Base-by-base conservation (phyloP, 2,888 invertebrate genomes). In the Drosophila leonis region DNA sequence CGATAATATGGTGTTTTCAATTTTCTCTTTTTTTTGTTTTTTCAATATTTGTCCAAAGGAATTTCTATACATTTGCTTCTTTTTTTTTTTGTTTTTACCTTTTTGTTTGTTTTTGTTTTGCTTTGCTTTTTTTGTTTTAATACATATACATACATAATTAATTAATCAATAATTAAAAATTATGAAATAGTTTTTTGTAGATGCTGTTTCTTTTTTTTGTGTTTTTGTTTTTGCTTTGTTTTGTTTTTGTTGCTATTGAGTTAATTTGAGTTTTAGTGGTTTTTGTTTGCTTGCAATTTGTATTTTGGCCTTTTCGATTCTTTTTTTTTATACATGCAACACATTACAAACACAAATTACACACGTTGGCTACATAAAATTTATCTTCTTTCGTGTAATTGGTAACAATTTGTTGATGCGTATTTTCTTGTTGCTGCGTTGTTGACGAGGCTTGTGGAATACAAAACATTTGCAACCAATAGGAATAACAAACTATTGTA, bases 111-210 rank as follows among this genome's bases (percentile, higher is more conserved):
- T 37, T 56, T 64, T 75, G 44, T 55, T 52, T 67, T 57, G 24
- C 35, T 48, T 4, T 12, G 66, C 72, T 65, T 41, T 69, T 55
- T 72, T 65, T 66, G 46, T 80, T 69, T 57, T 62, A 48, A 75
- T 79, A 72, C 76, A 84, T 76, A 75, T 69, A 88, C 74, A 83
- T 87, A 87, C 69, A 83, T 83, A 80, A 83, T 83, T 82, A 85
- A 85, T 88, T 88, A 82, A 83, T 82, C 83, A 75, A 88, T 88
- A 83, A 88, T 84, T 88, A 83, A 80, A 81, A 88, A 78, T 86
- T 78, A 87, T 83, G 78, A 89, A 88, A 74, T 68, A 76, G 68
- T 64, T 67, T 35, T 56, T 24, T 39, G 33, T 35, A 29, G 39
- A 29, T 44, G 63, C 49, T 67, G 44, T n/a, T 42, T 15, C 15